Percentiles rank a stretch among this genome's conserved stretches.
Conservation (phyloP, 1,140 invertebrate genomes). For the Cyclina sinensis region DNA sequence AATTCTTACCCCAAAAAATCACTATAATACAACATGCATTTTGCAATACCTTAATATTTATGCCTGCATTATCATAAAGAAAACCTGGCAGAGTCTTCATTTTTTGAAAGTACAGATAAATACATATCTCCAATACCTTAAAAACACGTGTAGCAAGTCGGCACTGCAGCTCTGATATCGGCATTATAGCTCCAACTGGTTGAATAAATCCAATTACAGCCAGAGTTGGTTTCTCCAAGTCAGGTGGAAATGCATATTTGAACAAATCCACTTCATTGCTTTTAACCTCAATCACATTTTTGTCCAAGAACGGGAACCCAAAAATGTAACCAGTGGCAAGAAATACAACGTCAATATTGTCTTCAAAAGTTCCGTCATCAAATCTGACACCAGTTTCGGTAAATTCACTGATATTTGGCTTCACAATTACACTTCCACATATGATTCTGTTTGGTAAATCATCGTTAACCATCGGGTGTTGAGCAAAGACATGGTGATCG, state of each 20-base stretch:
- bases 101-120: too few species aligned
- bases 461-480: constrained; percentile 88
- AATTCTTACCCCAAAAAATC: too few species aligned
- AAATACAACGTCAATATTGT: constrained; percentile 81
- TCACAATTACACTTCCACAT: constrained; percentile 86
- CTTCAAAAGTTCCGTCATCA: constrained; percentile 83
- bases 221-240: constrained; percentile 80
- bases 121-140: constrained; percentile 69
- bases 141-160: constrained; percentile 74
- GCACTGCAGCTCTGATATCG: constrained; percentile 77
- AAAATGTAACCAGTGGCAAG: constrained; percentile 76
- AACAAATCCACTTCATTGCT: constrained; percentile 85
- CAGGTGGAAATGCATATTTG: constrained; percentile 87
- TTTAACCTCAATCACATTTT: constrained; percentile 70
- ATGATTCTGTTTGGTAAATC: constrained; percentile 88
- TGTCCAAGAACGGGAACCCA: constrained; percentile 76
- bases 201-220: constrained; percentile 88
- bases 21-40: too few species aligned
- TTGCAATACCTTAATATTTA: too few species aligned
- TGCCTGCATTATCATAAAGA: too few species aligned
- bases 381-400: constrained; percentile 85
- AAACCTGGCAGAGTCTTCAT: neutral
- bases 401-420: constrained; percentile 83
- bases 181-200: constrained; percentile 87
- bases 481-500: constrained; percentile 85